A percentile compares a stretch with the other conserved stretches of the same genome.
These are phyloP conservation scores for Drosophila affinis DNA, from an alignment of 2,888 invertebrate genomes.

Conservation along the genomic window DNA sequence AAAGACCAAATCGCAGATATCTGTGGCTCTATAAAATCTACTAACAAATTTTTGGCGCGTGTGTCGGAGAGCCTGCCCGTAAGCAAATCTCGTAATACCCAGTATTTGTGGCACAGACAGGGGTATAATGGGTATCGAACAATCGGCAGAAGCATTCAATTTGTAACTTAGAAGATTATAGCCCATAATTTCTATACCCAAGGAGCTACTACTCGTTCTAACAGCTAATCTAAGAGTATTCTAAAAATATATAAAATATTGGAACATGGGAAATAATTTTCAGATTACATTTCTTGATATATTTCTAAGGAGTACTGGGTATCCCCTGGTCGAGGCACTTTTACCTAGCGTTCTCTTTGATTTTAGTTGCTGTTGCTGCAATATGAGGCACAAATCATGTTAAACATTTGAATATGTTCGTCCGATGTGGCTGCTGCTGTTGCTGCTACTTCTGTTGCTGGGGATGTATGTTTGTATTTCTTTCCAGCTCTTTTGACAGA, in stretches of 20 bases:
- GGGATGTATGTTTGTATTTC: slow-evolving; percentile 15
- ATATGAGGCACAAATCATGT: slow-evolving; percentile 70
- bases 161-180: too few relatives aligned
- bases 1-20: slow-evolving; percentile 19
- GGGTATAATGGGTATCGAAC: neutral
- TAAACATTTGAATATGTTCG: slow-evolving; percentile 70
- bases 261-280: too few relatives aligned
- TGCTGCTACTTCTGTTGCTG: neutral
- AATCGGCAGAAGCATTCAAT: too few relatives aligned
- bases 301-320: neutral
- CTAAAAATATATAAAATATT: too few relatives aligned
- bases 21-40: slow-evolving; percentile 15
- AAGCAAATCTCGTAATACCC: slow-evolving; percentile 8
- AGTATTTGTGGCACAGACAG: neutral
- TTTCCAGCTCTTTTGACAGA: slow-evolving; percentile 42
- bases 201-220: neutral
- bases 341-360: neutral
- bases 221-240: neutral
- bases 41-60: slow-evolving; percentile 58
- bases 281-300: too few relatives aligned
- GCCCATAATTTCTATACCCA: neutral
- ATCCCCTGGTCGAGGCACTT: neutral
- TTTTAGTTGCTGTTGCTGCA: slow-evolving; percentile 45
- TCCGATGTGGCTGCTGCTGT: slow-evolving; percentile 30
- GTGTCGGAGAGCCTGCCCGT: slow-evolving; percentile 49